Conservation (phyloP, 2,797 vertebrate species). For the Iguana delicatissima region DNA sequence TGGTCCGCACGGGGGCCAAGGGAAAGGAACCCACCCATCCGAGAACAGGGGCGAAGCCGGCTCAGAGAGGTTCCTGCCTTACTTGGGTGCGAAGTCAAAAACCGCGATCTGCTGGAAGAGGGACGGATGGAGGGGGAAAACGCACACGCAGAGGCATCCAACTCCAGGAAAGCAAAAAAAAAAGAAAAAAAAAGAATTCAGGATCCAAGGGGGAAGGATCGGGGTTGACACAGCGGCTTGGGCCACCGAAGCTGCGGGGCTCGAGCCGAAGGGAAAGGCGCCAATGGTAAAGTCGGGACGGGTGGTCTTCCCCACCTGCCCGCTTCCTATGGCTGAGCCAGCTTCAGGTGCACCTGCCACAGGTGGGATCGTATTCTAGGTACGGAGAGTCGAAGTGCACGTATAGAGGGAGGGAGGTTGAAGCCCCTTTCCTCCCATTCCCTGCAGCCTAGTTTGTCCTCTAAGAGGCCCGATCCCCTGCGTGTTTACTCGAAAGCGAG, state of each 20-base stretch:
- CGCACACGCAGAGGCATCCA: too few species aligned
- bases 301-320: too few species aligned
- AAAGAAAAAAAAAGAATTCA: too few species aligned
- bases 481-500: background rate
- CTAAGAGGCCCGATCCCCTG: too few species aligned
- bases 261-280: background rate
- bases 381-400: too few species aligned
- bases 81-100: too few species aligned
- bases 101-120: too few species aligned
- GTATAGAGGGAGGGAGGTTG: too few species aligned
- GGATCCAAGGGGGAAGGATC: background rate
- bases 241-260: background rate
- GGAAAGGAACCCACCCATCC: background rate
- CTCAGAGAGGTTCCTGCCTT: background rate
- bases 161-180: background rate
- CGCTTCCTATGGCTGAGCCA: too few species aligned
- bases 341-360: background rate
- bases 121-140: background rate
- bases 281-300: too few species aligned
- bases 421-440: too few species aligned
- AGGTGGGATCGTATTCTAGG: background rate
- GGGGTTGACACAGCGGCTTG: background rate
- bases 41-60: background rate
- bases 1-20: background rate
- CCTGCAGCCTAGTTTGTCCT: background rate